These are phyloP conservation scores for Karalla daura DNA, from an alignment of 2,797 vertebrate species.

Conservation along the genomic window DNA sequence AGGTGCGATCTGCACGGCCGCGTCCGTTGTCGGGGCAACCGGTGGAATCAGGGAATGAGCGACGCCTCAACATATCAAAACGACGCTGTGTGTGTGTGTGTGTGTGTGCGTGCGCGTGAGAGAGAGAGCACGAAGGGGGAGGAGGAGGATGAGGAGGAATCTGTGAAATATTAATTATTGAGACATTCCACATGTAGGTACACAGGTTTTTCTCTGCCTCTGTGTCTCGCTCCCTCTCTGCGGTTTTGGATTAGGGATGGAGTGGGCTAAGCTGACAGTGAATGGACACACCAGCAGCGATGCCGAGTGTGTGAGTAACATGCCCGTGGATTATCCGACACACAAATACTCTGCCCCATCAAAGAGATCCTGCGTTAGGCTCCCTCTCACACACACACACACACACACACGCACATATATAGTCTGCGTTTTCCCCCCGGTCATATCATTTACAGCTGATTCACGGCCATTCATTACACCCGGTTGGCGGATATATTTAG, in stretches of 20 bases:
- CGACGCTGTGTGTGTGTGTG: too few species aligned
- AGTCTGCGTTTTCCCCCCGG: neutral
- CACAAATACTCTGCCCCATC: conserved; percentile 57
- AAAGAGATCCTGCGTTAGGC: conserved; percentile 56
- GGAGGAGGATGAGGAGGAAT: neutral
- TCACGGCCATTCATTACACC: conserved; percentile 38
- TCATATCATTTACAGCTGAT: conserved; percentile 46
- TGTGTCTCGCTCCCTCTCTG: neutral
- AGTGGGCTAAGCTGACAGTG: conserved; percentile 64
- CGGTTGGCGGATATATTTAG: conserved; percentile 22
- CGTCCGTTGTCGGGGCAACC: conserved; percentile 80
- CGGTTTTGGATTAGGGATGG: conserved; percentile 63
- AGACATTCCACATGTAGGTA: conserved; percentile 20
- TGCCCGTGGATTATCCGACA: conserved; percentile 63
- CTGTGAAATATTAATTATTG: conserved; percentile 20
- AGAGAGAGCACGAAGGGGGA: neutral
- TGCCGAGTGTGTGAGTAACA: conserved; percentile 69
- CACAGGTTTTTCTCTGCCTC: conserved; percentile 30
- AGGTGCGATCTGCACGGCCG: conserved; percentile 45
- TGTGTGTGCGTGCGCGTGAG: neutral
- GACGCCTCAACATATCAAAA: conserved; percentile 3
- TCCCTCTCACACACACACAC: conserved; percentile 30
- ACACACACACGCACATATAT: conserved; percentile 29
- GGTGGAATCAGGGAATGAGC: conserved; percentile 55
- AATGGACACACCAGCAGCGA: conserved; percentile 57